Evolutionary conservation across 2,113 vertebrate genomes (phyloP).

Genomic region (Malurus cyaneus): DNA sequence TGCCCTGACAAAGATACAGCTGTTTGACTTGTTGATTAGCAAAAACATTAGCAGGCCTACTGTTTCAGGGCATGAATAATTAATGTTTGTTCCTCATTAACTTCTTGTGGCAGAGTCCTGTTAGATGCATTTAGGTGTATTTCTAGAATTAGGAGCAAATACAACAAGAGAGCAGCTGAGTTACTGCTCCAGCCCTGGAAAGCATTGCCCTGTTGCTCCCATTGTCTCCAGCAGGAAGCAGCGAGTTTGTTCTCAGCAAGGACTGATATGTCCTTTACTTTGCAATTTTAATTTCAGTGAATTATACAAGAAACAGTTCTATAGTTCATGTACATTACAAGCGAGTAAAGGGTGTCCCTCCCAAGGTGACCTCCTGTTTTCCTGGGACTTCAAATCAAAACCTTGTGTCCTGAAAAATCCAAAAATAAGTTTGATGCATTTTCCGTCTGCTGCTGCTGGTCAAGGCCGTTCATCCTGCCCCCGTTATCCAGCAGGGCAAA

Average conservation of each 20-base stretch:
- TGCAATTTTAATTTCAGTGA: background rate
- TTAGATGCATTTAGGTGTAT: constrained; percentile 53
- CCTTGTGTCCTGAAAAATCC: background rate
- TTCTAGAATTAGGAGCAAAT: constrained; percentile 67
- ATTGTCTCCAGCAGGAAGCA: background rate
- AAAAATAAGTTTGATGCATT: background rate
- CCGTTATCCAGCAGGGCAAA: fast-evolving
- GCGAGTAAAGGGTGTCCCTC: background rate
- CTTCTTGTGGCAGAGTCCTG: constrained; percentile 68
- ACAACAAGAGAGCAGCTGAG: background rate
- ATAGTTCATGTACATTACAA: background rate
- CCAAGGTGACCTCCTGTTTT: background rate
- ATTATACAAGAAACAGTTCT: background rate
- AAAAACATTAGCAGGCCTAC: constrained; percentile 74
- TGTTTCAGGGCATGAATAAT: constrained; percentile 76
- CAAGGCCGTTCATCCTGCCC: background rate
- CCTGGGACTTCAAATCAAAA: background rate
- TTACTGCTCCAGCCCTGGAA: background rate
- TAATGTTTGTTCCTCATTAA: constrained; percentile 72
- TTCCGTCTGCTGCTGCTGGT: background rate
- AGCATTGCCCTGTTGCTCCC: background rate
- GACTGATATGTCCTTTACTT: background rate
- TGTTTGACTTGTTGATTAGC: constrained; percentile 76
- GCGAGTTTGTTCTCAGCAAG: background rate
- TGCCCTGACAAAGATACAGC: constrained; percentile 55